Evolutionary conservation across 2,797 vertebrate genomes (phyloP), one percentile per base, ranked within the genome.

Genomic region (Pantherophis alleghaniensis): DNA sequence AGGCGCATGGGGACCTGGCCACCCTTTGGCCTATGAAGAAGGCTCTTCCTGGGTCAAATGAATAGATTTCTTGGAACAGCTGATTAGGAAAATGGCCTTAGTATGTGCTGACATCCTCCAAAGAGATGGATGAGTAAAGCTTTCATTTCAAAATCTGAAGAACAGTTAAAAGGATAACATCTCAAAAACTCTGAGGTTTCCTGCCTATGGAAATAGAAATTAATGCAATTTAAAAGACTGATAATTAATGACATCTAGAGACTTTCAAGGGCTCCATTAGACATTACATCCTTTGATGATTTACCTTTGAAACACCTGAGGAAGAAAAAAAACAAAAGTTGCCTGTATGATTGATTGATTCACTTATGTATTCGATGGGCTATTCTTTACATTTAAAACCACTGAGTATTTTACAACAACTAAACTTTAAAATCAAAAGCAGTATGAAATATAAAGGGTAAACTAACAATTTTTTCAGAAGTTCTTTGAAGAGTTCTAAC

Each of bases 1-100:
- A 87, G 42, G 90, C 57, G 57, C 90, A 93, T 91, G 90, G 93
- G 59, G 66, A 91, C 26, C 57, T 47, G 12, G 87, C 18, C 93
- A 89, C 93, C 90, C 69, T 86, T 93, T 89, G 93, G 90, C 90
- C 93, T 86, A 57, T 32, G 87, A 47, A 89, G 86, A 91, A 89
- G 57, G 69, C 57, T 89, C 89, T 91, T 86, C 56, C 57, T 87
- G 83, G 69, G 87, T 89, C 66, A 91, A 93, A 69, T 42, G 56
- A 89, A 89, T 55, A 89, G 47, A 89, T 86, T 93, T 93, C 90
- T 91, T 89, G 87, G 93, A 93, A 12, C 42, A 42, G 3, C 69
- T 93, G 69, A 66, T 91, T 16, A 89, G 63, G 51, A 57, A 56
- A 91, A 63, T 22, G 57, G 63, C 66, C 69, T 74, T 86, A 55